Conservation (phyloP, 1,140 invertebrate genomes). For the Bombus pascuorum region DNA sequence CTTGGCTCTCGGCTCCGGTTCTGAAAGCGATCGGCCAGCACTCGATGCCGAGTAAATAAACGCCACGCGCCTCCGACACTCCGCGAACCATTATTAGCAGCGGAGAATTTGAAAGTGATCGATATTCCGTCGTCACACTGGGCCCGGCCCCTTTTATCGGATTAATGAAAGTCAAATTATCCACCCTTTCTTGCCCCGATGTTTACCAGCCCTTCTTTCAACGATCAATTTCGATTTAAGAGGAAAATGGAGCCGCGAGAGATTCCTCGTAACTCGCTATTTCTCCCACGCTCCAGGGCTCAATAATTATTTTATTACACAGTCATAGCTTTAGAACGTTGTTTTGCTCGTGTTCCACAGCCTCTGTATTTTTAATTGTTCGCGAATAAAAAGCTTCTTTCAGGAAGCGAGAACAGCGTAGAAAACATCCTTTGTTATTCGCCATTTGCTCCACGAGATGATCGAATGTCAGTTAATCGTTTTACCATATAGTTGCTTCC, state of each 20-base stretch:
- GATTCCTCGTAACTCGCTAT: neutral
- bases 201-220: neutral
- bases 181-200: neutral
- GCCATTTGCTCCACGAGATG: no score
- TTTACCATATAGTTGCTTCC: no score
- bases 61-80: constrained; percentile 9
- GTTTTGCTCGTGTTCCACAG: neutral
- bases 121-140: constrained; percentile 41
- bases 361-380: no score
- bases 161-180: constrained; percentile 64
- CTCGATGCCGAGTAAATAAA: constrained; percentile 40
- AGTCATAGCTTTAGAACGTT: neutral
- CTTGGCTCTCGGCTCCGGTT: constrained; percentile 32
- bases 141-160: constrained; percentile 8
- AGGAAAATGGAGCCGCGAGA: neutral
- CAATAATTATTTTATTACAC: neutral
- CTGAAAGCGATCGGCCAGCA: constrained; percentile 47
- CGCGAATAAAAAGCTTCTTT: no score
- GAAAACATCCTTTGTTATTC: no score
- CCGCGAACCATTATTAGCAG: constrained; percentile 53
- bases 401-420: no score
- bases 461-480: no score
- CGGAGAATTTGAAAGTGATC: constrained; percentile 62
- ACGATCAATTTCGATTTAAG: neutral
- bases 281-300: neutral